These are phyloP conservation scores for Caenorhabditis doughertyi DNA, from an alignment of 2,888 invertebrate species.

Conservation along the genomic window DNA sequence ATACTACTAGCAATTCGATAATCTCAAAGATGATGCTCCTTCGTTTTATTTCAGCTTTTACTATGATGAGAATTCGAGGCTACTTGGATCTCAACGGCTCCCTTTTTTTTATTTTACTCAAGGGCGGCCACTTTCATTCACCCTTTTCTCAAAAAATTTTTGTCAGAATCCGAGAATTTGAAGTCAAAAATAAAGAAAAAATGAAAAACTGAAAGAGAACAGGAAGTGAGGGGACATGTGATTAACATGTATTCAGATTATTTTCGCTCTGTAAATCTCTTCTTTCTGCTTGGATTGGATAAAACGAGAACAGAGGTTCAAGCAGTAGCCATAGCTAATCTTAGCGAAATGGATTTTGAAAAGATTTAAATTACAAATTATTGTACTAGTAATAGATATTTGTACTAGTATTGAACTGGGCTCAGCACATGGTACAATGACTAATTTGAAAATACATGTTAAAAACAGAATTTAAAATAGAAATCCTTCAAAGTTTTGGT, in stretches of 20 bases:
- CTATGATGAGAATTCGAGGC: conserved; percentile 34
- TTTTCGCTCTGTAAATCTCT: neutral
- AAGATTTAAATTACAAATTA: too few relatives aligned
- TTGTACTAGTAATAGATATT: too few relatives aligned
- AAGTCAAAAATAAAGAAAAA: neutral
- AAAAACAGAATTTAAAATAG: too few relatives aligned
- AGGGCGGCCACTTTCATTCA: neutral
- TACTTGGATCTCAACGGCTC: too few relatives aligned
- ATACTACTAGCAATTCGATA: conserved; percentile 42
- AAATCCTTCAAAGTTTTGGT: neutral
- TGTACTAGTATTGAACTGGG: too few relatives aligned
- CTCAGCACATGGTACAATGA: too few relatives aligned
- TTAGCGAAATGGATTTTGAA: too few relatives aligned
- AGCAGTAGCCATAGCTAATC: neutral
- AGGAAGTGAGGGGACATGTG: conserved; percentile 2
- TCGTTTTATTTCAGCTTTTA: too few relatives aligned
- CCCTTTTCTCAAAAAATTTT: neutral
- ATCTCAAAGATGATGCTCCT: conserved; percentile 9
- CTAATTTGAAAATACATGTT: too few relatives aligned
- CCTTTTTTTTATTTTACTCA: conserved; percentile 16
- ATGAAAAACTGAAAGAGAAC: neutral
- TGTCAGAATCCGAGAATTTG: neutral
- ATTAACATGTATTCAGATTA: conserved; percentile 11
- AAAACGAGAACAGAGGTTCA: neutral
- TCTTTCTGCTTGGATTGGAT: neutral